phyloP scores from a whole-genome alignment of 2,797 vertebrate genomes.

The Hypotaenidia okinawae region DNA sequence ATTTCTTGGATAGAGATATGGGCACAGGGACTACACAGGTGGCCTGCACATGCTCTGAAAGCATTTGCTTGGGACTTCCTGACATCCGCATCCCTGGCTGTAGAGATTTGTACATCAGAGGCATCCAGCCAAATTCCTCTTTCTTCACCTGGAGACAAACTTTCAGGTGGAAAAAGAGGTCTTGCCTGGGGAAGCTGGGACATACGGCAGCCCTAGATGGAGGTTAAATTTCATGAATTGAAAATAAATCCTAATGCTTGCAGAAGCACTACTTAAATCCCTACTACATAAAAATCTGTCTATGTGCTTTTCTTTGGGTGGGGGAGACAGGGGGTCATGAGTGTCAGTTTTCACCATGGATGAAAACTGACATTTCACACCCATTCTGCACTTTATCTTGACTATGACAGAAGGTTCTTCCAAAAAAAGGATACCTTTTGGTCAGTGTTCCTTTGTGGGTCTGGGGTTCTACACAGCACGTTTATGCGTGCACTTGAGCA shows the following conservation, averaged over 20 bases:
- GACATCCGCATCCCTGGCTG: accelerated
- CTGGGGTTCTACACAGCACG: not conserved
- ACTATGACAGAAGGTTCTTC: not conserved
- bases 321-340: no score
- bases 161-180: not conserved
- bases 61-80: not conserved
- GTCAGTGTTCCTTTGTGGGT: not conserved
- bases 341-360: no score
- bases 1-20: not conserved
- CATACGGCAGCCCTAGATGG: not conserved
- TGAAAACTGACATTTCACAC: not conserved
- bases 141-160: not conserved
- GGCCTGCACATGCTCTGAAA: not conserved
- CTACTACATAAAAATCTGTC: not conserved
- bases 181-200: not conserved
- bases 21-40: not conserved
- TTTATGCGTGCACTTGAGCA: not conserved
- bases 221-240: not conserved
- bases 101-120: not conserved
- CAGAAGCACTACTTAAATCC: not conserved
- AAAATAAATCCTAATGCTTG: not conserved
- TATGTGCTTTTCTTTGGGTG: not conserved
- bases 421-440: not conserved
- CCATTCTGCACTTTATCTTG: not conserved
- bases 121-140: not conserved